Evolutionary conservation across 2,113 vertebrate genomes (phyloP).

Genomic region (Holacanthus passer): DNA sequence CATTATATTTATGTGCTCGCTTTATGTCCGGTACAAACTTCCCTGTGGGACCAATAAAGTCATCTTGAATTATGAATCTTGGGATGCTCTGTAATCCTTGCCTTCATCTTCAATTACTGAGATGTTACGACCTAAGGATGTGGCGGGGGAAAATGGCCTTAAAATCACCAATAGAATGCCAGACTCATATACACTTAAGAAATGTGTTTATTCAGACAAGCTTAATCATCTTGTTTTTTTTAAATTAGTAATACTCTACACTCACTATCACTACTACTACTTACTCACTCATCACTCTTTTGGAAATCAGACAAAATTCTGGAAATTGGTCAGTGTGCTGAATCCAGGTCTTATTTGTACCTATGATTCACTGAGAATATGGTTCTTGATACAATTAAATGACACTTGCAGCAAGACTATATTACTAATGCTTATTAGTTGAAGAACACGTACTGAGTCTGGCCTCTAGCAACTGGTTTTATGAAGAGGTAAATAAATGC

Average conservation of each 20-base stretch:
- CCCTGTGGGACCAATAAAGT: not conserved
- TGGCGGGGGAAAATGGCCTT: not conserved
- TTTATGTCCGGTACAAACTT: constrained; percentile 28
- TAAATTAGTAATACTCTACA: not conserved
- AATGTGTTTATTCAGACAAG: not conserved
- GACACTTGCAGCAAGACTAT: not conserved
- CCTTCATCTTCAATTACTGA: not conserved
- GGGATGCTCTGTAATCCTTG: not conserved
- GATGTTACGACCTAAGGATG: not conserved
- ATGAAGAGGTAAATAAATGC: not conserved
- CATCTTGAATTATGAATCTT: constrained; percentile 39
- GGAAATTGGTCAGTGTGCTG: not conserved
- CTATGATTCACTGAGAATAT: not conserved
- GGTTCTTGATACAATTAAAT: not conserved
- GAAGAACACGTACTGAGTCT: not conserved
- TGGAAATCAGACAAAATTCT: not conserved
- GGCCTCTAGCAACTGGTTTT: not conserved
- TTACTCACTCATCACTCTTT: not conserved
- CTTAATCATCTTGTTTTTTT: not conserved
- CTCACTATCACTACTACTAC: not conserved
- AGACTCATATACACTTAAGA: not conserved
- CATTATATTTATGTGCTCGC: constrained; percentile 21
- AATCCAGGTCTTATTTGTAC: not conserved
- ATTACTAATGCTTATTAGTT: not conserved
- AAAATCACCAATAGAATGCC: not conserved